Percentiles rank a stretch among this genome's conserved stretches.
Conservation (phyloP, 2,113 vertebrate genomes). For the Hydrolagus affinis region DNA sequence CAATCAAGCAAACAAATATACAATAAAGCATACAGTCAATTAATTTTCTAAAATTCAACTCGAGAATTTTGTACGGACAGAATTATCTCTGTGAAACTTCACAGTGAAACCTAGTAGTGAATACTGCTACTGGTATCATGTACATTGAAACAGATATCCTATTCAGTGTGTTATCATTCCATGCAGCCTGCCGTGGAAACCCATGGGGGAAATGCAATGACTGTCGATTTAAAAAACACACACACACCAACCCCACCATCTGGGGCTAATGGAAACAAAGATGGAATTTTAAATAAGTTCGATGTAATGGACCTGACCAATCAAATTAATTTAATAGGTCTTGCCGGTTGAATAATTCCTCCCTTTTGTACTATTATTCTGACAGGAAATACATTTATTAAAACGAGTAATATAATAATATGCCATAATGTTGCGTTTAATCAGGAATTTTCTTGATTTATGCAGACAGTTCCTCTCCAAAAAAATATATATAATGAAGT, state of each 20-base stretch:
- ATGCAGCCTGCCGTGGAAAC: constrained; percentile 53
- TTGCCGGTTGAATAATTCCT: not conserved
- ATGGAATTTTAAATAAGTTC: constrained; percentile 55
- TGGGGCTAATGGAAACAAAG: constrained; percentile 47
- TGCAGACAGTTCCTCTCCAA: not conserved
- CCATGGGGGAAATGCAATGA: constrained; percentile 50
- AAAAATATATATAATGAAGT: constrained; percentile 43
- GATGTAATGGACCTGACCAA: constrained; percentile 25
- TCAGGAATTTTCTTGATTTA: constrained; percentile 11
- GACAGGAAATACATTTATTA: constrained; percentile 19
- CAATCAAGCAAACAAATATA: not conserved
- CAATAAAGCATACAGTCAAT: too few relatives aligned
- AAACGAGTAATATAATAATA: constrained; percentile 26
- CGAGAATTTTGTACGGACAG: not conserved
- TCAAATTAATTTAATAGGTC: constrained; percentile 6
- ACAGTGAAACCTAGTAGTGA: not conserved
- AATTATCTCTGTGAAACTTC: not conserved
- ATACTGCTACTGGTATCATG: not conserved
- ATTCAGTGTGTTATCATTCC: constrained; percentile 55
- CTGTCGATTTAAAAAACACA: constrained; percentile 51
- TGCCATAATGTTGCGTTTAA: not conserved
- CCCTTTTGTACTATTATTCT: not conserved
- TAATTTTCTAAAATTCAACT: not conserved
- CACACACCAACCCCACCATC: constrained; percentile 42
- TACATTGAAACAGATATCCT: constrained; percentile 39